Evolutionary conservation across 2,113 vertebrate species (phyloP).

Genomic region (Pedionomus torquatus): DNA sequence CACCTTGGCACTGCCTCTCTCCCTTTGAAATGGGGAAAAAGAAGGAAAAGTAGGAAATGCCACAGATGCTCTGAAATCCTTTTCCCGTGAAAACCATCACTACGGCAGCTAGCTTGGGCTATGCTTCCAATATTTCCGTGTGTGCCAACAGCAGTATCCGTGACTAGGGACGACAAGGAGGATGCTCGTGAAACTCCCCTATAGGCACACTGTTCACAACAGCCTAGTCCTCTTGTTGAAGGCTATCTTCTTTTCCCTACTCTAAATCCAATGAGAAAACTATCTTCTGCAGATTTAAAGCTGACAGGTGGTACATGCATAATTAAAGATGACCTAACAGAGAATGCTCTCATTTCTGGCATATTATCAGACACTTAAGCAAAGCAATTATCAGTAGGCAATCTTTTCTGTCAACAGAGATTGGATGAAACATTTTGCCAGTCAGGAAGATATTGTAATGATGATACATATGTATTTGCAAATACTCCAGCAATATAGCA

Average conservation of each 20-base stretch:
- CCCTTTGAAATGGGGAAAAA: conserved; percentile 49
- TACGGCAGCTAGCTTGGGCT: conserved; percentile 50
- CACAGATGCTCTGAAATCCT: conserved; percentile 75
- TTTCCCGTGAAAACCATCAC: conserved; percentile 49
- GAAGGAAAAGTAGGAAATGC: conserved; percentile 67
- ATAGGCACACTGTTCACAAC: conserved; percentile 62
- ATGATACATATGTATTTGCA: conserved; percentile 51
- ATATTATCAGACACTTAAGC: conserved; percentile 81
- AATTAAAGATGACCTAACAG: conserved; percentile 83
- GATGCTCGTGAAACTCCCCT: conserved; percentile 60
- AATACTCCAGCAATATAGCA: conserved; percentile 49
- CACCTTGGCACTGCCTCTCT: background rate
- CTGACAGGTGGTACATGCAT: conserved; percentile 81
- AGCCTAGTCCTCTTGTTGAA: conserved; percentile 62
- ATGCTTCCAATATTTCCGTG: conserved; percentile 59
- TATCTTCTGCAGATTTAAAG: conserved; percentile 72
- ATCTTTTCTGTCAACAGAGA: conserved; percentile 80
- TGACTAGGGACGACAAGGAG: conserved; percentile 55
- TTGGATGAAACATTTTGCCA: conserved; percentile 72
- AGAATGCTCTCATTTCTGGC: conserved; percentile 80
- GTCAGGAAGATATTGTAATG: conserved; percentile 63
- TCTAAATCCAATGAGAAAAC: conserved; percentile 60
- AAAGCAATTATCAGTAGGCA: conserved; percentile 81
- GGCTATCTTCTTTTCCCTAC: conserved; percentile 52
- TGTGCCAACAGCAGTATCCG: conserved; percentile 39